Base-by-base conservation (phyloP, 2,888 invertebrate species). In the Ophion costatus region DNA sequence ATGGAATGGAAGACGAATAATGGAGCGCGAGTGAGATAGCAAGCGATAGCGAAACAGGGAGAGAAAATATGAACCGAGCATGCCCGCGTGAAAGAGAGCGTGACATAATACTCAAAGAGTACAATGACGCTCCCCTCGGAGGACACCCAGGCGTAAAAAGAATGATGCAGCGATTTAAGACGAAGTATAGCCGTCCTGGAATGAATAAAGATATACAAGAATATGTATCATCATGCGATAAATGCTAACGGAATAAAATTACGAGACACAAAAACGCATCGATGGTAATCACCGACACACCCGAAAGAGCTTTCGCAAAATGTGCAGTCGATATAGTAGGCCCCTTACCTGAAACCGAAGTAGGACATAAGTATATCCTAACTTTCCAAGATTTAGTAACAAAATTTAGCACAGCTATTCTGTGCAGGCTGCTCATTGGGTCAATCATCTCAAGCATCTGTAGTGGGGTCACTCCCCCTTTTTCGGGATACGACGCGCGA, bases 281-380 rank as follows among this genome's bases (percentile, higher is more conserved):
- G 0, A 67, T 89, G 79, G 73, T 77, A 24, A 67, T 82, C n/a
- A 88, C 22, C 75, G 77, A 77, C 1, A 81, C 87, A 1, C 74
- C 85, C 2, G 29, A 64, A 3, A 45, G n/a, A 56, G 87, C 89
- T 0, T 82, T 86, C 14, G 82, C 88, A 61, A 71, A 86, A 33
- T 66, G 88, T 10, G 84, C 85, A 24, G 42, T 88, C 6, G 88
- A 89, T 22, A 79, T 88, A 20, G 88, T 88, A 42, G 89, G 89
- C 2, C 87, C 87, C 5, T 51, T 88, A 42, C 77, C 84, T 0
- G 29, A 63, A 4, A 82, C 85, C 9, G 20, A 63, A 11, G 7
- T 4, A 0, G 87, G 88, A 24, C 84, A 86, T 56, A 69, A 45
- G 63, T 88, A 83, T 56, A 64, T 64, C 14, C 64, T 64, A 2